Percentiles rank a stretch among this genome's conserved stretches.
phyloP scores from a whole-genome alignment of 2,888 invertebrate genomes.

The Xanthorhoe designata region DNA sequence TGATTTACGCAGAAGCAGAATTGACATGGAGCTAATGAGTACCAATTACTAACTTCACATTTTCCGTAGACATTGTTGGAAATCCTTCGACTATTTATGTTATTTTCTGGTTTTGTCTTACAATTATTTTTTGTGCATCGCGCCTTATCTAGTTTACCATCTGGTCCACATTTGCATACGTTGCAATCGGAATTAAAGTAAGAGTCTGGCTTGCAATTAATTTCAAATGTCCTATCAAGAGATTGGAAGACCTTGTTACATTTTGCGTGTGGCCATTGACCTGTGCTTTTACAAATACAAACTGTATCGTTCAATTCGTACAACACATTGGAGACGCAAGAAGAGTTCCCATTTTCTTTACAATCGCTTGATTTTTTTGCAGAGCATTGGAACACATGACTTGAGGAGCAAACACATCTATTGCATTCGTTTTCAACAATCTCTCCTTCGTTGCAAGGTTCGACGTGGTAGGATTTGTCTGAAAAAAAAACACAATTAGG shows the following conservation, averaged over 20 bases:
- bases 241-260: slow-evolving; percentile 53
- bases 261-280: slow-evolving; percentile 61
- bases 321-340: slow-evolving; percentile 56
- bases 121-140: slow-evolving; percentile 69
- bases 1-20: slow-evolving; percentile 66
- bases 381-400: slow-evolving; percentile 49
- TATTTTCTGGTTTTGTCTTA: slow-evolving; percentile 19
- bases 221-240: slow-evolving; percentile 30
- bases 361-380: slow-evolving; percentile 39
- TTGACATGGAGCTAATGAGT: slow-evolving; percentile 68
- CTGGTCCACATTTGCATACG: slow-evolving; percentile 61
- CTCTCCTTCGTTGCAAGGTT: slow-evolving; percentile 51
- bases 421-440: slow-evolving; percentile 52
- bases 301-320: slow-evolving; percentile 54
- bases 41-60: slow-evolving; percentile 66
- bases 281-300: slow-evolving; percentile 62
- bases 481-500: slow-evolving; percentile 22
- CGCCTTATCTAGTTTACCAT: slow-evolving; percentile 55
- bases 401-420: slow-evolving; percentile 51
- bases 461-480: slow-evolving; percentile 43
- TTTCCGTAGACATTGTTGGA: slow-evolving; percentile 48
- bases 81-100: slow-evolving; percentile 32
- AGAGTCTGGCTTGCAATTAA: slow-evolving; percentile 56
- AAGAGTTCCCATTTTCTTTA: slow-evolving; percentile 4
- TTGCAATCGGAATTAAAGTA: slow-evolving; percentile 65